Evolutionary conservation across 2,888 invertebrate genomes (phyloP).

Genomic region (Drosophila borealis): DNA sequence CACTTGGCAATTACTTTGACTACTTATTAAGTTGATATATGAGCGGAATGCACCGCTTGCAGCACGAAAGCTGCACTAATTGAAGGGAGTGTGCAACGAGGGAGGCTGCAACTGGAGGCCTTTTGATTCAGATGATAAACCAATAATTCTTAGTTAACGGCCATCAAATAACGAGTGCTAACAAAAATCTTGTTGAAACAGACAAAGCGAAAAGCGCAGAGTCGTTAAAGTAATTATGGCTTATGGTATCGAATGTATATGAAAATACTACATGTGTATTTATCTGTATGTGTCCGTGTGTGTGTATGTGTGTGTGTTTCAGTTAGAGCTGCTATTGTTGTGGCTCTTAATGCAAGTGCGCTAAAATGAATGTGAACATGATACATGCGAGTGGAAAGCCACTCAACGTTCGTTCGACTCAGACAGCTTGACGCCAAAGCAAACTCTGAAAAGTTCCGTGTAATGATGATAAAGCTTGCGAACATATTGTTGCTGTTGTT

Average conservation of each 20-base stretch:
- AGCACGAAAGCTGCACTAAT: constrained; percentile 52
- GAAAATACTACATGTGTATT: too few relatives aligned
- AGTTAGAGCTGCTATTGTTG: constrained; percentile 22
- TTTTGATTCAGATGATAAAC: constrained; percentile 22
- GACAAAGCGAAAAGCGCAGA: constrained; percentile 26
- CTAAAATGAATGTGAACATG: constrained; percentile 62
- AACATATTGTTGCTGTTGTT: constrained; percentile 24
- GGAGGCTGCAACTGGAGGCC: not conserved
- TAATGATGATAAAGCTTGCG: constrained; percentile 59
- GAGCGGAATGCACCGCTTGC: constrained; percentile 38
- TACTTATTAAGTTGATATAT: constrained; percentile 62
- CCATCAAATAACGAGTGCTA: constrained; percentile 9
- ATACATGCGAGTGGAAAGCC: constrained; percentile 65
- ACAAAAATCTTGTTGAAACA: constrained; percentile 16
- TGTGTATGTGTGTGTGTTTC: constrained; percentile 23
- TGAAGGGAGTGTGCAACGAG: constrained; percentile 43
- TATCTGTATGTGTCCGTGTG: not conserved
- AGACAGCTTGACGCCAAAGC: constrained; percentile 77
- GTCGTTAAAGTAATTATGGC: constrained; percentile 51
- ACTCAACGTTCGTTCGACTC: constrained; percentile 53
- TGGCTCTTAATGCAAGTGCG: constrained; percentile 50
- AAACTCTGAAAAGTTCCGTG: constrained; percentile 63
- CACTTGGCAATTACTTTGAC: constrained; percentile 34
- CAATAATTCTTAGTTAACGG: constrained; percentile 16
- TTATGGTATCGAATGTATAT: constrained; percentile 5